phyloP scores from a whole-genome alignment of 2,888 invertebrate genomes.

The Halictus ligatus region DNA sequence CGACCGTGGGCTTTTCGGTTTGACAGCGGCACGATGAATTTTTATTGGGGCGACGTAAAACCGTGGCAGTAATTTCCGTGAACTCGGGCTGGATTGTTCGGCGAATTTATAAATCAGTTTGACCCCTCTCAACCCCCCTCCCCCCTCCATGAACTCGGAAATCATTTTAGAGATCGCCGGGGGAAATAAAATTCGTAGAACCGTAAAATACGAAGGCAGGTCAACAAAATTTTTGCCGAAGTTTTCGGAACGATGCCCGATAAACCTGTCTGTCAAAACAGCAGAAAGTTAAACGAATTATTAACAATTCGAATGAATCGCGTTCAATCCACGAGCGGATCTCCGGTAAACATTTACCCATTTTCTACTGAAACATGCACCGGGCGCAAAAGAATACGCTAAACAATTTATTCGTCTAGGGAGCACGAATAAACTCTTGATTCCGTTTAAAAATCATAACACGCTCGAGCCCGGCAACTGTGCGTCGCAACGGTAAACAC shows the following conservation, averaged over 20 bases:
- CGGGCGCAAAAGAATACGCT: not conserved
- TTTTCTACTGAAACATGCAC: not conserved
- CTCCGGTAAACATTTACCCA: not conserved
- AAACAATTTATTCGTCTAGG: not conserved
- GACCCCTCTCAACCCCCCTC: no score
- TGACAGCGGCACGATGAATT: not conserved
- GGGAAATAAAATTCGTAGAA: constrained; percentile 2
- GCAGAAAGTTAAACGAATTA: not conserved
- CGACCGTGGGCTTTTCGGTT: constrained; percentile 21
- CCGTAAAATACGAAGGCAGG: not conserved
- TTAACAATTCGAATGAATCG: not conserved
- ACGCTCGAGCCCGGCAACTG: not conserved
- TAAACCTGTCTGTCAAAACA: not conserved
- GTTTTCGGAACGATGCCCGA: not conserved
- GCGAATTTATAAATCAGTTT: not conserved
- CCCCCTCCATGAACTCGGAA: not conserved
- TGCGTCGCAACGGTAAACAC: not conserved
- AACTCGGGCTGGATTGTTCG: not conserved
- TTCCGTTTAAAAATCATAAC: not conserved
- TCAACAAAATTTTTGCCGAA: not conserved
- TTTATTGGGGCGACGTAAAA: not conserved
- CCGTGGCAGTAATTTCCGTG: not conserved
- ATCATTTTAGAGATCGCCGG: not conserved
- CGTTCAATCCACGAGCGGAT: not conserved
- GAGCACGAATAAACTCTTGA: not conserved